A percentile compares a stretch with the other conserved stretches of the same genome.
Evolutionary conservation across 2,797 vertebrate species (phyloP).

Genomic region (Chaenodraco wilsoni): DNA sequence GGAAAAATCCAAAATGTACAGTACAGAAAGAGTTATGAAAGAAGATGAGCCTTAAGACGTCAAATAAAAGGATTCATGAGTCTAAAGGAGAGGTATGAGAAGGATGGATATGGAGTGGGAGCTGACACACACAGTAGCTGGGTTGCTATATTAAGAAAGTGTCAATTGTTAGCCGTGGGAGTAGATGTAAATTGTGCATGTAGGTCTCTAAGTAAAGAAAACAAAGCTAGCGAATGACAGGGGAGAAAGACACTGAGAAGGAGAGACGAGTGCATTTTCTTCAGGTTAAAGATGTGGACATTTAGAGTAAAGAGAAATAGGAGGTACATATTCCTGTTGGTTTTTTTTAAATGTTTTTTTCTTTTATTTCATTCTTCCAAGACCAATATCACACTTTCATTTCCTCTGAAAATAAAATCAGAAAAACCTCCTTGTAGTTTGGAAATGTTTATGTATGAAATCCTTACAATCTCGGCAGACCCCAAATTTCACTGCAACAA

Average conservation of each 20-base stretch:
- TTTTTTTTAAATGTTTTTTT: too few relatives aligned
- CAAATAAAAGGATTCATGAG: slow-evolving; percentile 46
- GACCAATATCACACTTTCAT: slow-evolving; percentile 56
- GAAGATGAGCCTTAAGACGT: slow-evolving; percentile 31
- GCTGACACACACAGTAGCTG: slow-evolving; percentile 28
- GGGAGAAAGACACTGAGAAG: slow-evolving; percentile 23
- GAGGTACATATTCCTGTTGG: neutral
- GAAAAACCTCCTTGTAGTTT: slow-evolving; percentile 43
- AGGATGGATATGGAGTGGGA: slow-evolving; percentile 24
- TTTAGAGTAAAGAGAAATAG: slow-evolving; percentile 16
- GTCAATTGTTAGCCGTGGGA: slow-evolving; percentile 38
- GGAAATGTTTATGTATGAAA: slow-evolving; percentile 50
- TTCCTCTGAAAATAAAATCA: slow-evolving; percentile 60
- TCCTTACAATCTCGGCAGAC: slow-evolving; percentile 44
- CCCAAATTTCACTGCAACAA: slow-evolving; percentile 27
- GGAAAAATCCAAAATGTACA: slow-evolving; percentile 18
- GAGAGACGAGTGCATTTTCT: slow-evolving; percentile 14
- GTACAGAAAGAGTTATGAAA: slow-evolving; percentile 24
- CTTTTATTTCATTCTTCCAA: slow-evolving; percentile 13
- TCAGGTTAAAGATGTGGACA: slow-evolving; percentile 44
- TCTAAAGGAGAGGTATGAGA: slow-evolving; percentile 37
- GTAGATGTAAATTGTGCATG: slow-evolving; percentile 33
- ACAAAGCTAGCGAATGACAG: slow-evolving; percentile 5
- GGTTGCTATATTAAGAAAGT: slow-evolving; percentile 46
- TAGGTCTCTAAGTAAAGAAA: slow-evolving; percentile 30